These are phyloP conservation scores for Hylia prasina DNA, from an alignment of 2,113 vertebrate genomes.

Conservation along the genomic window DNA sequence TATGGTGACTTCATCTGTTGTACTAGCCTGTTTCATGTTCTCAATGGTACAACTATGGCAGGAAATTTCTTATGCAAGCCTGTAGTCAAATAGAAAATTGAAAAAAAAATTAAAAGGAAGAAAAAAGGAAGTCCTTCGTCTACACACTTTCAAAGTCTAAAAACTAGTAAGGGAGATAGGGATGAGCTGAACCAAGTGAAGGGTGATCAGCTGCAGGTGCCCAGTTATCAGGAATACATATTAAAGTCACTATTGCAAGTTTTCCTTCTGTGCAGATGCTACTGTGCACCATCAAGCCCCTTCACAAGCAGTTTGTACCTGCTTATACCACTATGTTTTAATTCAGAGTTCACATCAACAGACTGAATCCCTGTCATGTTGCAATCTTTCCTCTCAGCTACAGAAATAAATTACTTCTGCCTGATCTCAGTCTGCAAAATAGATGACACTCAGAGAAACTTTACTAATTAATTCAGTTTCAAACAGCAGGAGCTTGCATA, in stretches of 20 bases:
- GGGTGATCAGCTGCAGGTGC: background rate
- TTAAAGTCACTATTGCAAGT: background rate
- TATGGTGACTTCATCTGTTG: background rate
- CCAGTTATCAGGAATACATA: background rate
- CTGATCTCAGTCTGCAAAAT: background rate
- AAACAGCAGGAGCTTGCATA: background rate
- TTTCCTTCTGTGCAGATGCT: background rate
- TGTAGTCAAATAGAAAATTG: background rate
- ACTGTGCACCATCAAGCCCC: background rate
- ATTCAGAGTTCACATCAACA: background rate
- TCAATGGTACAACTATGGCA: background rate
- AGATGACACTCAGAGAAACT: background rate
- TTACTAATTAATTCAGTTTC: background rate
- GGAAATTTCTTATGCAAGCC: background rate
- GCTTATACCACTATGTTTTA: background rate
- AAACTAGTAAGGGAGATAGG: background rate
- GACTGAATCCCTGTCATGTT: background rate
- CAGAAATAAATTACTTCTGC: background rate
- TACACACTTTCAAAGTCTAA: background rate
- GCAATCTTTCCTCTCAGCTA: background rate
- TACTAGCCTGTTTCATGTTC: background rate
- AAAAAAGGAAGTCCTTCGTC: background rate
- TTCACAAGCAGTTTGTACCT: background rate
- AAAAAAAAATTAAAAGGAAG: too few species aligned
- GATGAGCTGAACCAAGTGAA: background rate